These are phyloP conservation scores for Micoletzkya japonica DNA, from an alignment of 2,888 invertebrate genomes.

Conservation along the genomic window DNA sequence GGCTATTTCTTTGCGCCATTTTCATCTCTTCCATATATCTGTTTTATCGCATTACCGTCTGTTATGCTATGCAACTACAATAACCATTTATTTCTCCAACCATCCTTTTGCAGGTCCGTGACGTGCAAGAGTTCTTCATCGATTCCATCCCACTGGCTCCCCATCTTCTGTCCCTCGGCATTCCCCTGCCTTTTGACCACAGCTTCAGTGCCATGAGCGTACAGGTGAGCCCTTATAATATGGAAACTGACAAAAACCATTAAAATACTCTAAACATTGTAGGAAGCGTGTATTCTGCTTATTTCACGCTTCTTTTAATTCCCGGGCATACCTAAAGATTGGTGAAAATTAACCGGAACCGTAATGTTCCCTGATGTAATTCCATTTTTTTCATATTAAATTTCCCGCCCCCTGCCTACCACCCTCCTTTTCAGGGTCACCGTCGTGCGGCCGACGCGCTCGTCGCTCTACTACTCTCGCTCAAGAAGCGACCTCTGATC, in stretches of 20 bases:
- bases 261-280: no score
- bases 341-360: no score
- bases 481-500: conserved; percentile 82
- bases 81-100: background rate
- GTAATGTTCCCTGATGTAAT: no score
- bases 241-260: background rate
- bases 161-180: conserved; percentile 37
- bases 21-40: no score
- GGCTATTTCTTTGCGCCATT: no score
- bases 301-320: no score
- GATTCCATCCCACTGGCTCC: conserved; percentile 69
- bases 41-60: no score
- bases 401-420: no score
- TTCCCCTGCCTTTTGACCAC: conserved; percentile 34
- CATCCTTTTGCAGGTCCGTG: conserved; percentile 44
- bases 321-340: no score
- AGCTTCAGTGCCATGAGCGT: background rate
- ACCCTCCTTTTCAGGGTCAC: conserved; percentile 1
- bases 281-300: no score
- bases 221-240: background rate
- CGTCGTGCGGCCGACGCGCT: conserved; percentile 72
- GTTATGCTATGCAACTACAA: background rate
- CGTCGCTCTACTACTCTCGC: conserved; percentile 80
- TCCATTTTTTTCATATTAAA: no score
- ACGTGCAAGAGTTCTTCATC: conserved; percentile 85